Evolutionary conservation across 2,113 vertebrate species (phyloP).

Genomic region (Oncorhynchus clarkii): DNA sequence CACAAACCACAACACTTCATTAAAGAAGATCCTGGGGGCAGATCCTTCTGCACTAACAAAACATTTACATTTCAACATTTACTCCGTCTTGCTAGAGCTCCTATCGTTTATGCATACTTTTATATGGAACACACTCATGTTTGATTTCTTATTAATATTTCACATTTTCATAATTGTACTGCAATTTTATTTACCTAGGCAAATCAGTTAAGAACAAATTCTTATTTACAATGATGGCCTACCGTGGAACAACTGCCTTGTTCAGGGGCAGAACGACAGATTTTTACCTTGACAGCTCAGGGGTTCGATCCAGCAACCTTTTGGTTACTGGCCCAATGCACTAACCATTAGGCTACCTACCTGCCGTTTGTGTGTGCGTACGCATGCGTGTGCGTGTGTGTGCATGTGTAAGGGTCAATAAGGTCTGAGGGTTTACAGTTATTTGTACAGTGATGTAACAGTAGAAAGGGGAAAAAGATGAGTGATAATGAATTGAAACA

Average conservation of each 20-base stretch:
- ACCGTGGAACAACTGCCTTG: no score
- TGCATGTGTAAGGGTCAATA: no score
- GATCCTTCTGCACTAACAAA: conserved; percentile 21
- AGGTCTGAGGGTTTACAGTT: conserved; percentile 27
- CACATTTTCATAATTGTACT: conserved; percentile 48
- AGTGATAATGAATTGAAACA: not conserved
- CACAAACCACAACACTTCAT: not conserved
- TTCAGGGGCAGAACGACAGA: no score
- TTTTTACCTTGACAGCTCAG: no score
- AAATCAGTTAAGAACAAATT: no score
- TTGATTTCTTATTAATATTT: conserved; percentile 46
- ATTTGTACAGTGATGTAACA: conserved; percentile 10
- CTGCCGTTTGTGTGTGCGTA: conserved; percentile 34
- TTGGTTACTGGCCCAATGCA: no score
- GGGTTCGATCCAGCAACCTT: no score
- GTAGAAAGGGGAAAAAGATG: conserved; percentile 35
- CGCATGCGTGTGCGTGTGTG: not conserved
- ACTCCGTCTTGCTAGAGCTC: conserved; percentile 22
- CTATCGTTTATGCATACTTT: not conserved
- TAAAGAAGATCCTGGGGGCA: not conserved
- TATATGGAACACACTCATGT: conserved; percentile 43
- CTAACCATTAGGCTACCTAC: no score
- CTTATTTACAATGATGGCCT: no score
- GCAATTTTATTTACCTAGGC: conserved; percentile 6
- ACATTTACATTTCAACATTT: conserved; percentile 28